Conservation (phyloP, 2,888 invertebrate genomes). For the Pimpla rufipes region DNA sequence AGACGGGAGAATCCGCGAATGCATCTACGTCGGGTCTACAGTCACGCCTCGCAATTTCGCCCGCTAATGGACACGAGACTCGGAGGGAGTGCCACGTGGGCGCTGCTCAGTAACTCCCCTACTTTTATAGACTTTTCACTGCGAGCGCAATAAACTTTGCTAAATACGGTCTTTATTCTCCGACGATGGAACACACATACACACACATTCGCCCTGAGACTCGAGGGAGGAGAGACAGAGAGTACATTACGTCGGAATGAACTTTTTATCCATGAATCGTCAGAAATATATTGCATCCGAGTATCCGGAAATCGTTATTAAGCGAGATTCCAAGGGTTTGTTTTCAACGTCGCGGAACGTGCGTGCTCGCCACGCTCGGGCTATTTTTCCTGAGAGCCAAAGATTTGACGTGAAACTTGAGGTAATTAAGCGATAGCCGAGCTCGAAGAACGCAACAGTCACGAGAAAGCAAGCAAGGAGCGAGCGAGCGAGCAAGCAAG, state of each 20-base stretch:
- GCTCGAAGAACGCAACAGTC: slow-evolving; percentile 30
- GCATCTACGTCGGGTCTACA: slow-evolving; percentile 20
- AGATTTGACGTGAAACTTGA: slow-evolving; percentile 28
- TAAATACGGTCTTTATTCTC: slow-evolving; percentile 25
- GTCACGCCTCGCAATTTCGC: slow-evolving; percentile 70
- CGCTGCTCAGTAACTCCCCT: slow-evolving; percentile 3
- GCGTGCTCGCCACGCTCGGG: not conserved
- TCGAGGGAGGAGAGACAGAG: not conserved
- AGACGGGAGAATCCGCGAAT: not conserved
- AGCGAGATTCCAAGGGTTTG: not conserved
- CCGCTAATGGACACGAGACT: slow-evolving; percentile 62
- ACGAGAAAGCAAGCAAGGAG: slow-evolving; percentile 8
- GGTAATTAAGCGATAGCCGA: slow-evolving; percentile 39
- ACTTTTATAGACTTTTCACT: slow-evolving; percentile 19
- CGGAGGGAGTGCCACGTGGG: slow-evolving; percentile 48
- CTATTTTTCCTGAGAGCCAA: slow-evolving; percentile 2
- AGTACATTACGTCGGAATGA: not conserved
- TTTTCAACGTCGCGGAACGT: not conserved
- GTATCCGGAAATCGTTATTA: not conserved
- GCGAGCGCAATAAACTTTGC: slow-evolving; percentile 46
- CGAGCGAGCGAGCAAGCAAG: too few relatives aligned
- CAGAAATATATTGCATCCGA: not conserved
- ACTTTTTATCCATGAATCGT: not conserved
- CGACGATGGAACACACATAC: not conserved
- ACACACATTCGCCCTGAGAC: not conserved